Base-by-base conservation (phyloP, 2,113 vertebrate species). In the Protobothrops flavoviridis region DNA sequence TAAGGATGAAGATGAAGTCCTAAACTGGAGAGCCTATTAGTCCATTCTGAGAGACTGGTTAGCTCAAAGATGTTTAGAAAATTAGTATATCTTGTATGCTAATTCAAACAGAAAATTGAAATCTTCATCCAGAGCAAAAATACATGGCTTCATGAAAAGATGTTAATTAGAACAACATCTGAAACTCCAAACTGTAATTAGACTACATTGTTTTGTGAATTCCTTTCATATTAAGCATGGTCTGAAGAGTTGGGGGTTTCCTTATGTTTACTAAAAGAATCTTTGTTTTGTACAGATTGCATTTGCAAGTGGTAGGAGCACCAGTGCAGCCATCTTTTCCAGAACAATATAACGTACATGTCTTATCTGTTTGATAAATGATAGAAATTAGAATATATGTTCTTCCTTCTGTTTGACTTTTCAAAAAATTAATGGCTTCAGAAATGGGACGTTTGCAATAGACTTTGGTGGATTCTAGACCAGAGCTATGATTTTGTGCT, bases 341-440 rank as follows among this genome's bases (percentile, higher is more conserved):
- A 93, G 85, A n/a, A 33, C 43, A n/a, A 90, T 55, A 57, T 29
- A 29, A 3, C 3, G 9, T 61, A 61, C 59, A 53, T 90, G 53
- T 90, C 64, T 85, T 93, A 85, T 89, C 92, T 50, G 53, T 29
- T 85, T 93, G 88, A 88, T 69, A 57, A 57, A 74, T 57, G 92
- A 39, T 90, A 90, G 39, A 90, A 85, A 64, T 89, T 89, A 89
- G 39, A 89, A 89, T 43, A 90, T 85, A 55, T 64, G 88, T 61
- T 86, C 26, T 90, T 88, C 52, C 92, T 93, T 93, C 39, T 48
- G 53, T 57, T 85, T 85, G 52, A 55, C 87, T 57, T 93, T 85
- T 93, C 52, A 93, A 59, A 93, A 52, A 11, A 55, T 26, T 57
- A 92, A 92, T 81, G 39, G 52, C 26, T 33, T 92, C 9, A 52